Conservation (phyloP, 2,797 vertebrate genomes). For the Chiroxiphia lanceolata region DNA sequence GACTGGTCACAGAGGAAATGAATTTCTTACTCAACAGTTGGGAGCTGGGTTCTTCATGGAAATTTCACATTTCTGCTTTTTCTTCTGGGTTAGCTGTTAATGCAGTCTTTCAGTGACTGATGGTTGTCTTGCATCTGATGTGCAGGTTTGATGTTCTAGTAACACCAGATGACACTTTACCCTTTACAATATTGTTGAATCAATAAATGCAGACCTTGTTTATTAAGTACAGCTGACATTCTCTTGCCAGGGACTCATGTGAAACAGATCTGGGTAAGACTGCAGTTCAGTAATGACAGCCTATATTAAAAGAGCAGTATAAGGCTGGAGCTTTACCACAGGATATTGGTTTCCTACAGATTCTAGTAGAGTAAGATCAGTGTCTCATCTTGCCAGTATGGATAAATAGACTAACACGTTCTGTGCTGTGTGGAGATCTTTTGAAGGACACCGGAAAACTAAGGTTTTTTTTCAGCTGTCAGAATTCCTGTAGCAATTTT, state of each 20-base stretch:
- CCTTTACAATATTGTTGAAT: constrained; percentile 62
- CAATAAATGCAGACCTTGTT: constrained; percentile 50
- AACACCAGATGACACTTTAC: constrained; percentile 63
- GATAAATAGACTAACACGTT: background rate
- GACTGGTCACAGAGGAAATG: background rate
- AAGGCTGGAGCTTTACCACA: constrained; percentile 47
- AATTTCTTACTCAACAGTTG: background rate
- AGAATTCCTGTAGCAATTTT: background rate
- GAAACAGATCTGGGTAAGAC: constrained; percentile 43
- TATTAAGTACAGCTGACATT: constrained; percentile 67
- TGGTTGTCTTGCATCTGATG: constrained; percentile 60
- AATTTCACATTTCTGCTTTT: background rate
- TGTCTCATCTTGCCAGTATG: background rate
- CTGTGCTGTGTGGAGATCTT: background rate
- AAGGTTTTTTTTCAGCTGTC: background rate
- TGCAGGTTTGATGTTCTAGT: constrained; percentile 56
- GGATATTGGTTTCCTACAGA: constrained; percentile 57
- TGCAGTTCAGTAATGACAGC: constrained; percentile 33
- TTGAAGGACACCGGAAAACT: background rate
- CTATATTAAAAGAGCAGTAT: constrained; percentile 43
- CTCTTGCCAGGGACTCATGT: constrained; percentile 61
- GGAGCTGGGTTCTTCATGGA: background rate
- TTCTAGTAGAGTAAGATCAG: constrained; percentile 24
- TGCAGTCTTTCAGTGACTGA: constrained; percentile 10
- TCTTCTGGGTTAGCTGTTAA: background rate